Evolutionary conservation across 2,113 vertebrate species (phyloP).

Genomic region (Sphyrna mokarran): DNA sequence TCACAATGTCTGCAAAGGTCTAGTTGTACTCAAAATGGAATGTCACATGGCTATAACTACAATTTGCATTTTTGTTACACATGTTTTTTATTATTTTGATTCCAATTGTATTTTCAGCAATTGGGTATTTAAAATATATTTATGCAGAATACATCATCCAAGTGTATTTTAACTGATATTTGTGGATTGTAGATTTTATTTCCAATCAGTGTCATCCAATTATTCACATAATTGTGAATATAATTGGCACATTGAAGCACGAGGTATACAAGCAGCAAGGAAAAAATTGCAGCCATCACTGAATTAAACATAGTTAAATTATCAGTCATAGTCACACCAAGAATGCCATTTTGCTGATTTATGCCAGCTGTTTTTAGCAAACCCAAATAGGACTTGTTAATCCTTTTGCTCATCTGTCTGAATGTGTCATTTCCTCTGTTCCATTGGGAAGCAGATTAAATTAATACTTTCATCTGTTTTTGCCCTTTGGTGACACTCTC

Average conservation of each 20-base stretch:
- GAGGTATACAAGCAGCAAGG: not conserved
- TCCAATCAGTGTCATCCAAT: conserved; percentile 11
- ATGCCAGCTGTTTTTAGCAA: conserved; percentile 23
- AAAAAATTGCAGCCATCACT: conserved; percentile 13
- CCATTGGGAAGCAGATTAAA: not conserved
- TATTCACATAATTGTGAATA: conserved; percentile 13
- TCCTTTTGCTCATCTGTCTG: conserved; percentile 5
- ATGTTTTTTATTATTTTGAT: not conserved
- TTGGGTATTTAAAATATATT: not conserved
- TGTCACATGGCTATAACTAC: not conserved
- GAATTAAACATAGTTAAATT: conserved; percentile 30
- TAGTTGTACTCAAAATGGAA: not conserved
- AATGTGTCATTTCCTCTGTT: conserved; percentile 20
- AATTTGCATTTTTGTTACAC: not conserved
- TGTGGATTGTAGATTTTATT: not conserved
- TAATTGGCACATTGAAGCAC: conserved; percentile 2
- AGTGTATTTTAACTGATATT: not conserved
- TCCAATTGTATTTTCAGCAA: not conserved
- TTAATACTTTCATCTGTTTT: conserved; percentile 14
- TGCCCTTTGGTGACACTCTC: not conserved
- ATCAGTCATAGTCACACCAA: not conserved
- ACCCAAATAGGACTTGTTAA: conserved; percentile 16
- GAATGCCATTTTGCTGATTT: not conserved
- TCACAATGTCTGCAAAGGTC: not conserved
- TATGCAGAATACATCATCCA: not conserved